Percentiles rank a stretch among this genome's conserved stretches.
These are phyloP conservation scores for Heliconius hewitsoni DNA, from an alignment of 1,140 invertebrate species.

Conservation along the genomic window DNA sequence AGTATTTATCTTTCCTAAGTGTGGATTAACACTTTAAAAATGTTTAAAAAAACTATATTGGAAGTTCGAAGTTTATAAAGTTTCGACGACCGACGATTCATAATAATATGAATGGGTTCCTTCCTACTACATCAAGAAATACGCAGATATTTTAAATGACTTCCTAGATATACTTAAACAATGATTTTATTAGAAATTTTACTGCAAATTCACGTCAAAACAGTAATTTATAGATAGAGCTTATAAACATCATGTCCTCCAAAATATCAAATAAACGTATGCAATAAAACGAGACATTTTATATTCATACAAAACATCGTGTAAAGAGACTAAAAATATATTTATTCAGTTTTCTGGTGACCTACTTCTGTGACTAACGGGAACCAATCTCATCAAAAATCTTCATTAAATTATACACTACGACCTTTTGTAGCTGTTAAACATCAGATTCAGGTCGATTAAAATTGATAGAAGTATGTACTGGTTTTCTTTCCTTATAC, in stretches of 20 bases:
- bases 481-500: too few relatives aligned
- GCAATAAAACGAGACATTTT: conserved; percentile 2
- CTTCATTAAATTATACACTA: neutral
- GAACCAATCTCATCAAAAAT: neutral
- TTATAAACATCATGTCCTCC: neutral
- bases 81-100: too few relatives aligned
- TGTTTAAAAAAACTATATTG: too few relatives aligned
- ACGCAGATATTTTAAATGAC: neutral
- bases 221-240: neutral
- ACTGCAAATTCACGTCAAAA: conserved; percentile 1
- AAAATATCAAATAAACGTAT: neutral
- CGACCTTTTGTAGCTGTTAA: neutral
- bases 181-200: neutral
- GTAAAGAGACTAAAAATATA: neutral
- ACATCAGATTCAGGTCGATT: neutral
- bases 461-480: too few relatives aligned
- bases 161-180: neutral
- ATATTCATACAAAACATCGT: neutral
- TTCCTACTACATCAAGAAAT: neutral
- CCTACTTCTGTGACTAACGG: neutral
- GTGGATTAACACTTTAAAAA: too few relatives aligned
- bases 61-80: too few relatives aligned
- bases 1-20: too few relatives aligned
- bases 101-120: too few relatives aligned
- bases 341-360: neutral